phyloP scores from a whole-genome alignment of 2,888 invertebrate genomes.

The Hipparchia sbordonii region DNA sequence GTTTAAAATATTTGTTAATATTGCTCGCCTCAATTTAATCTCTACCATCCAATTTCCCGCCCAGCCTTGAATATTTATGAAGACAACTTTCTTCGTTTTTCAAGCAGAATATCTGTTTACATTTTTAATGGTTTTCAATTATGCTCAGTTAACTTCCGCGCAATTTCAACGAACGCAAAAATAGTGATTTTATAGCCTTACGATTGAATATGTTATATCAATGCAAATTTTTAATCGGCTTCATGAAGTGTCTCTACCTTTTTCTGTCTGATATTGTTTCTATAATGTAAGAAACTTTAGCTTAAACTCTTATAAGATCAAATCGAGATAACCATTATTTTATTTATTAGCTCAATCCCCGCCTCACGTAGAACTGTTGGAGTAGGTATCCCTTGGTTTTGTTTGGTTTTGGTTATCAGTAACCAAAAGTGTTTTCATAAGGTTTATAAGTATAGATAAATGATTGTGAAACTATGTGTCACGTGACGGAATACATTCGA shows the following conservation, averaged over 20 bases:
- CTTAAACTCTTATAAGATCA: neutral
- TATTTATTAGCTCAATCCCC: too few relatives aligned
- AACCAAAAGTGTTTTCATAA: too few relatives aligned
- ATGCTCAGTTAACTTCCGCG: neutral
- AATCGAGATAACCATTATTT: neutral
- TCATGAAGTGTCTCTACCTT: neutral
- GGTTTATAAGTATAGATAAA: too few relatives aligned
- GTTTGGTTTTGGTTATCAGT: too few relatives aligned
- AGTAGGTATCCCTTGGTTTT: too few relatives aligned
- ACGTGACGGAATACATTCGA: too few relatives aligned
- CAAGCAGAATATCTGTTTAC: constrained; percentile 42
- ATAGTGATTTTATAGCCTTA: neutral
- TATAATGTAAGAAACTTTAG: neutral
- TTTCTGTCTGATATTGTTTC: neutral
- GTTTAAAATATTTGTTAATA: constrained; percentile 44
- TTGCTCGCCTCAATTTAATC: constrained; percentile 64
- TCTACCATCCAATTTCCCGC: constrained; percentile 62
- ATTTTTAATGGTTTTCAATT: constrained; percentile 31
- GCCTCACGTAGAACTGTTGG: too few relatives aligned
- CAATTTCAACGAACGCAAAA: neutral
- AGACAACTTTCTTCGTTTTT: constrained; percentile 52
- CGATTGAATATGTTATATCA: neutral
- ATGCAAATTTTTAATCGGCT: neutral
- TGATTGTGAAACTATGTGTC: too few relatives aligned
- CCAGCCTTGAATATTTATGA: constrained; percentile 68